These are phyloP conservation scores for Plestiodon gilberti DNA, from an alignment of 2,113 vertebrate genomes.

Conservation along the genomic window DNA sequence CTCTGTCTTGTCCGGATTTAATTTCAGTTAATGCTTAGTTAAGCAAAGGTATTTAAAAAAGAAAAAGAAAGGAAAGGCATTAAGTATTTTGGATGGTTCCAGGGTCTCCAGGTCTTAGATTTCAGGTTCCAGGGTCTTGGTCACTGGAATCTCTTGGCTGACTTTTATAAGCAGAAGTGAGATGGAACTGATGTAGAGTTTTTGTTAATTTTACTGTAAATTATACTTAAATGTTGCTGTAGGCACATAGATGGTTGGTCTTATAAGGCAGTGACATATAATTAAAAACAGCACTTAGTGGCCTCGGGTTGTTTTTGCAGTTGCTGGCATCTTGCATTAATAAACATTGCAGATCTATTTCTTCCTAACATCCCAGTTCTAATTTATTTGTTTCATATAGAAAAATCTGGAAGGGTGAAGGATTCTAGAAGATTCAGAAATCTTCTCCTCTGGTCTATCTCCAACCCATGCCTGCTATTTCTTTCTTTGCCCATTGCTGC, in stretches of 20 bases:
- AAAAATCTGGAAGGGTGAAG: not conserved
- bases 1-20: too few relatives aligned
- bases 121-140: too few relatives aligned
- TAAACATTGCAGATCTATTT: conserved; percentile 27
- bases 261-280: not conserved
- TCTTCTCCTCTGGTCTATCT: not conserved
- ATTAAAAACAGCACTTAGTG: not conserved
- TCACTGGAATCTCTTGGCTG: too few relatives aligned
- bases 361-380: not conserved
- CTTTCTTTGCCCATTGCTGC: not conserved
- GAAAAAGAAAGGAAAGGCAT: too few relatives aligned
- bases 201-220: conserved; percentile 6
- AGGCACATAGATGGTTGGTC: not conserved
- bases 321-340: conserved; percentile 17
- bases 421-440: not conserved
- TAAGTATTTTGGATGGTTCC: too few relatives aligned
- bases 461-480: not conserved
- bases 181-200: not conserved
- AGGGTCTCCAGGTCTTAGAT: too few relatives aligned
- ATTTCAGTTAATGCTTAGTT: too few relatives aligned
- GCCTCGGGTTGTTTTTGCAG: not conserved
- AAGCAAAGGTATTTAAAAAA: too few relatives aligned
- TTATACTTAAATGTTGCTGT: not conserved
- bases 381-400: conserved; percentile 11
- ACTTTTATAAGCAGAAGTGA: not conserved